Evolutionary conservation across 35 echinoderm and acorn worm species (phyloP).

Genomic region (Eucidaris tribuloides): DNA sequence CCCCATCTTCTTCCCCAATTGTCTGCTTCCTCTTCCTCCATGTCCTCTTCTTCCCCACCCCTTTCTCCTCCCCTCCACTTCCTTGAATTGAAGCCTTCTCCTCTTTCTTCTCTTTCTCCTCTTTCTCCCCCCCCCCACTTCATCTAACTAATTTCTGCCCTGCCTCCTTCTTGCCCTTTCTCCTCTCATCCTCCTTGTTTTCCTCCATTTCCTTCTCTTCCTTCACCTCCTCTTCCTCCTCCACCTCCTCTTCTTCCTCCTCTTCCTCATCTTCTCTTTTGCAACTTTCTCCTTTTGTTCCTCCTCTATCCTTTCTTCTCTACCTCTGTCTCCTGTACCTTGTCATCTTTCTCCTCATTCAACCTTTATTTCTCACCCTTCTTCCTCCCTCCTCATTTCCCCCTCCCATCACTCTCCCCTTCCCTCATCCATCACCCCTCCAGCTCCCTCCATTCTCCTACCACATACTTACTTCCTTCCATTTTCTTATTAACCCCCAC

Average conservation of each 20-base stretch:
- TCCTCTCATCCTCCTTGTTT: too few relatives aligned
- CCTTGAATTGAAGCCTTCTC: neutral
- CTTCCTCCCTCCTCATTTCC: too few relatives aligned
- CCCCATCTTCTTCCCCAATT: neutral
- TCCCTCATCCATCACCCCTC: too few relatives aligned
- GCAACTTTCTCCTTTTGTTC: neutral
- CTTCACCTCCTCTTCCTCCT: too few relatives aligned
- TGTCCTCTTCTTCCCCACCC: neutral
- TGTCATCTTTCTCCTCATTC: neutral
- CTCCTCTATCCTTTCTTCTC: neutral
- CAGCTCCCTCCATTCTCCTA: too few relatives aligned
- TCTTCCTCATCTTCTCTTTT: too few relatives aligned
- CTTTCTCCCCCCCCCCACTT: neutral
- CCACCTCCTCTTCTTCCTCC: neutral
- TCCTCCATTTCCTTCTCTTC: too few relatives aligned
- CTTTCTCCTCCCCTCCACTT: neutral
- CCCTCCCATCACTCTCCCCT: too few relatives aligned
- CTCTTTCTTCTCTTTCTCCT: neutral
- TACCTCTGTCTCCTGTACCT: neutral
- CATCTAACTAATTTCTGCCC: neutral
- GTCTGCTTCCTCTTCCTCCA: neutral
- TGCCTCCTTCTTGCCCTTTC: neutral
- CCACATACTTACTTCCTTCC: too few relatives aligned
- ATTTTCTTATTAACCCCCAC: too few relatives aligned
- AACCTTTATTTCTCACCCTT: too few relatives aligned